Percentiles rank a stretch among this genome's conserved stretches.
These are phyloP conservation scores for Phengaris alcon DNA, from an alignment of 2,888 invertebrate genomes.

Conservation along the genomic window DNA sequence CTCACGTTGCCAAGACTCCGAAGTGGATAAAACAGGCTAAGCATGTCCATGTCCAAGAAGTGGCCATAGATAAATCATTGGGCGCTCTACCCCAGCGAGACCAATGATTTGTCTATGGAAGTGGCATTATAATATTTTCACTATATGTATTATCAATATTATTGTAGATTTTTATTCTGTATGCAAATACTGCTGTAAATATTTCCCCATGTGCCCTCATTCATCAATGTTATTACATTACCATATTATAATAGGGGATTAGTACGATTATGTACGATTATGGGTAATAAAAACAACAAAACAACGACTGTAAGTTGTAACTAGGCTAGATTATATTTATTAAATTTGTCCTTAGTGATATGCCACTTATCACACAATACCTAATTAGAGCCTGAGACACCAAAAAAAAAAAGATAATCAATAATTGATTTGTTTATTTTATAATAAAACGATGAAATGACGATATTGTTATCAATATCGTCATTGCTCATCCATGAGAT, in stretches of 20 bases:
- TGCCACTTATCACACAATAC: neutral
- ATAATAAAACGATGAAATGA: too few species aligned
- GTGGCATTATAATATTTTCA: too few species aligned
- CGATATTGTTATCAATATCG: too few species aligned
- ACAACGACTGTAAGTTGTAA: neutral
- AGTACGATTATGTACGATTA: neutral
- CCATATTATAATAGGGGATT: neutral
- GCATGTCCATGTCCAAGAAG: constrained; percentile 64
- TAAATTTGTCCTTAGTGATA: neutral
- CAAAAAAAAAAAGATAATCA: neutral
- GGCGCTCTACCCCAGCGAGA: too few species aligned
- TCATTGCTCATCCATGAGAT: neutral
- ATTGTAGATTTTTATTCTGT: too few species aligned
- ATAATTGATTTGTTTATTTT: neutral
- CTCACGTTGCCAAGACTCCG: constrained; percentile 84
- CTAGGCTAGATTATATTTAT: neutral
- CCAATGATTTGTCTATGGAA: too few species aligned
- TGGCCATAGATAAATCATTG: constrained; percentile 47
- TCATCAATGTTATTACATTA: neutral
- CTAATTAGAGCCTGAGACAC: neutral
- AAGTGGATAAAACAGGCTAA: constrained; percentile 82
- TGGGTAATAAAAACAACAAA: neutral
- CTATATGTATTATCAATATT: too few species aligned
- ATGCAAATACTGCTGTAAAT: too few species aligned
- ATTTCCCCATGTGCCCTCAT: neutral